Percentiles rank a stretch among this genome's conserved stretches.
phyloP scores from a whole-genome alignment of 2,797 vertebrate species.

The Macropodus opercularis region DNA sequence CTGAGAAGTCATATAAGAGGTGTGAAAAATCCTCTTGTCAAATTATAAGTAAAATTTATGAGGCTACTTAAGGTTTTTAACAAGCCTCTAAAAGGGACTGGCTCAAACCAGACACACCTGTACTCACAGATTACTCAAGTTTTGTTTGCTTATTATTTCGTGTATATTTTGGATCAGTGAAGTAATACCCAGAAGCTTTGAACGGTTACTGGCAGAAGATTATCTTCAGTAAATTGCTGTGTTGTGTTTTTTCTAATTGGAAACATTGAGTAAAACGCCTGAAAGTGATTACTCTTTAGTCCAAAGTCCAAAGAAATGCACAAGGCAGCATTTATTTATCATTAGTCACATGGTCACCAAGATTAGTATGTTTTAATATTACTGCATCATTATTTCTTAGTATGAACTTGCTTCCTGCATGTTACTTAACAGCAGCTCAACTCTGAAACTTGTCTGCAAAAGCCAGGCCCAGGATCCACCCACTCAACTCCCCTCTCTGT shows the following conservation, averaged over 20 bases:
- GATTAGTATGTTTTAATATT: too few species aligned
- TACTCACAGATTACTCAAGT: neutral
- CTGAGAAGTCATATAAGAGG: conserved; percentile 25
- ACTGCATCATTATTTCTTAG: too few species aligned
- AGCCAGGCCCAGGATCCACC: conserved; percentile 8
- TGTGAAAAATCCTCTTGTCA: conserved; percentile 26
- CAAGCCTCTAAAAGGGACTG: conserved; percentile 16
- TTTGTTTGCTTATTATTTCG: neutral
- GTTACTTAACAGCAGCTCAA: conserved; percentile 28
- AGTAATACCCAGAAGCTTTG: neutral
- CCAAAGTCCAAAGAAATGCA: neutral
- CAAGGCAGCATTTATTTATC: neutral
- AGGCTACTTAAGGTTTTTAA: conserved; percentile 47
- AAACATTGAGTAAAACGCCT: neutral
- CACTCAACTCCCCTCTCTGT: conserved; percentile 22
- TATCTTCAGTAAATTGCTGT: neutral
- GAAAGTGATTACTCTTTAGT: neutral
- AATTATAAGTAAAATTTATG: conserved; percentile 41
- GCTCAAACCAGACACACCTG: conserved; percentile 3
- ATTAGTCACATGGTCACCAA: neutral
- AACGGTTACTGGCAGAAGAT: neutral
- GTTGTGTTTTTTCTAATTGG: neutral
- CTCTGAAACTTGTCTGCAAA: conserved; percentile 35
- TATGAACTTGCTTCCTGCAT: conserved; percentile 10
- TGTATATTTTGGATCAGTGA: neutral